Base-by-base conservation (phyloP, 1,140 invertebrate species). In the Drosophila quadrilineata region DNA sequence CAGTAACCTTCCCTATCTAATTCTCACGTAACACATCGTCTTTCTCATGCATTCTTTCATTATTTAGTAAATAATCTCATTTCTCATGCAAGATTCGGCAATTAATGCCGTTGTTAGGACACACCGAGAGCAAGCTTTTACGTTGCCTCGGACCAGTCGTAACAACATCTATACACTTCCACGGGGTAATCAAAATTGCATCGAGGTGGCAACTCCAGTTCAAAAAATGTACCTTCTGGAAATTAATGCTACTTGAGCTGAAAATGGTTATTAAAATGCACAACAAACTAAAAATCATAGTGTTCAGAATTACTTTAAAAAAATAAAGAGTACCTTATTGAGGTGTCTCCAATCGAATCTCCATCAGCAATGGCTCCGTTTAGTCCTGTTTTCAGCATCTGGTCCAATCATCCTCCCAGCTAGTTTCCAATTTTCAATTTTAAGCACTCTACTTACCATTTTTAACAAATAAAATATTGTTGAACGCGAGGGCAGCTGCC, bases 381-480 rank as follows among this genome's bases (percentile, higher is more conserved):
- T 16, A 14, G 22, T 6, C 3, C 3, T 28, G 3, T 33, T n/a
- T 8, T 31, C 10, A 45, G 8, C 24, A n/a, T n/a, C 28, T 4
- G 21, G 3, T 29, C n/a, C 19, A 53, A 17, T 38, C n/a, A 14
- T 63, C 6, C 1, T 36, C 8, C 10, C 45, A 26, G 19, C 17
- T 1, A 6, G 10, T 6, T 6, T n/a, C 26, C 10, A 24, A 40
- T 40, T 40, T 21, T 46, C 38, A 26, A n/a, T n/a, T n/a, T 58
- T 52, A 8, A 59, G 38, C 77, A 82, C 77, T 82, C 77, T 82
- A 82, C 79, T 82, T 35, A 82, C 77, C 77, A 6, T 40, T 36
- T 12, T 10, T 12, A 21, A 24, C 48, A 22, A 24, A 38, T 14
- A 38, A 17, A 28, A 10, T 28, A n/a, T n/a, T n/a, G 24, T 28